Evolutionary conservation across 2,113 vertebrate genomes (phyloP).

Genomic region (Nesospiza acunhae): DNA sequence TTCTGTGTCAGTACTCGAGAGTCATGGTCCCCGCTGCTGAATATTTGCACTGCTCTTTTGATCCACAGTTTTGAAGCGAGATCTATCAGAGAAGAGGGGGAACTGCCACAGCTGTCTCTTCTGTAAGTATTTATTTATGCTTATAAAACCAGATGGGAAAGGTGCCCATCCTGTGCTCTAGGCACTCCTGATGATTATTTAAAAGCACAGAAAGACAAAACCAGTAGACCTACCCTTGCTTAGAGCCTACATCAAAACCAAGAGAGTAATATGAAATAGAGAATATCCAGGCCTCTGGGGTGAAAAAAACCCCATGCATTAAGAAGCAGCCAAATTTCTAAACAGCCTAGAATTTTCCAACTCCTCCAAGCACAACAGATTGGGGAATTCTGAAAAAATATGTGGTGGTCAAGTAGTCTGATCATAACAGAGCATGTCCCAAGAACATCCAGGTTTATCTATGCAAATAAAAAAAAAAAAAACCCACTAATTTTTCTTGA

Average conservation of each 20-base stretch:
- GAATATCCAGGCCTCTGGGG: background rate
- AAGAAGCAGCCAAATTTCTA: background rate
- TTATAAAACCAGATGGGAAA: constrained; percentile 20
- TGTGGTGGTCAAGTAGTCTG: background rate
- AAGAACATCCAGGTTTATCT: background rate
- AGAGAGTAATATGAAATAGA: background rate
- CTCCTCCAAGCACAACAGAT: background rate
- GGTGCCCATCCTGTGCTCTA: background rate
- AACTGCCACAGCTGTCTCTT: constrained; percentile 21
- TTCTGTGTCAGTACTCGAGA: background rate
- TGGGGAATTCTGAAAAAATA: background rate
- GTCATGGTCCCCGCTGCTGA: background rate
- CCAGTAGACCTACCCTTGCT: background rate
- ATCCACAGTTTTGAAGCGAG: constrained; percentile 40
- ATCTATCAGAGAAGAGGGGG: constrained; percentile 13
- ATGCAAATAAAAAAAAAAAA: background rate
- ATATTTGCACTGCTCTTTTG: constrained; percentile 28
- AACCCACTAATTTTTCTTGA: background rate
- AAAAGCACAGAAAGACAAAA: constrained; percentile 29
- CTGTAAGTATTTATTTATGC: background rate
- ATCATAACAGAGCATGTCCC: background rate
- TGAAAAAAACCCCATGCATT: background rate
- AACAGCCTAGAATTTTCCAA: background rate
- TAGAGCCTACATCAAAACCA: background rate
- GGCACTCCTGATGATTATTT: background rate